Evolutionary conservation across 2,113 vertebrate species (phyloP).

Genomic region (Cryptoleucopteryx plumbea): DNA sequence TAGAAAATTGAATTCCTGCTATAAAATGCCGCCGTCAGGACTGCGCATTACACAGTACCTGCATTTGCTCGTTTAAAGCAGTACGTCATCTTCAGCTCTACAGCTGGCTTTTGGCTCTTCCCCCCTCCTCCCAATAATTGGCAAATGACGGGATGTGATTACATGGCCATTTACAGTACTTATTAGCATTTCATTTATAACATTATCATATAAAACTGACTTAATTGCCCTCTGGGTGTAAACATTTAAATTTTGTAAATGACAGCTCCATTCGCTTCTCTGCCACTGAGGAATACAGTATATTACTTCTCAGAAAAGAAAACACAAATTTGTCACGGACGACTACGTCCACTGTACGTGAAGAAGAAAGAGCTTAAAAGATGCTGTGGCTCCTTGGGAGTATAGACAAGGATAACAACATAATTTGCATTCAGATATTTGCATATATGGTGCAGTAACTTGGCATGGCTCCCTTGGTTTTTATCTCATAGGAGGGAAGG

Average conservation of each 20-base stretch:
- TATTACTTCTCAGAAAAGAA: constrained; percentile 51
- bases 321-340: constrained; percentile 36
- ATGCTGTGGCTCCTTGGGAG: constrained; percentile 28
- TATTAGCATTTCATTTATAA: constrained; percentile 72
- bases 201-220: constrained; percentile 63
- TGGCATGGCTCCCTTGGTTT: constrained; percentile 15
- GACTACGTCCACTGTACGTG: background rate
- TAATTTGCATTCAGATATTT: constrained; percentile 55
- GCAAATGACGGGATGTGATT: constrained; percentile 48
- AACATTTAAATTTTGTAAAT: constrained; percentile 66
- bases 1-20: constrained; percentile 21
- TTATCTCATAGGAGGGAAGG: constrained; percentile 8
- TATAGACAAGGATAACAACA: constrained; percentile 43
- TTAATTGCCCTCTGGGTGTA: constrained; percentile 61
- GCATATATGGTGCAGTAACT: constrained; percentile 42
- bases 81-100: background rate
- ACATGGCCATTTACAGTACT: constrained; percentile 55
- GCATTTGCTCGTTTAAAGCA: background rate
- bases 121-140: background rate
- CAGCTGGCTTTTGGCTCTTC: background rate
- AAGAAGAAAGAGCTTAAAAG: constrained; percentile 52
- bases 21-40: background rate
- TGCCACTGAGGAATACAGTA: constrained; percentile 39
- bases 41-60: background rate
- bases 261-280: constrained; percentile 32